Base-by-base conservation (phyloP, 2,113 vertebrate species). In the Sander lucioperca region DNA sequence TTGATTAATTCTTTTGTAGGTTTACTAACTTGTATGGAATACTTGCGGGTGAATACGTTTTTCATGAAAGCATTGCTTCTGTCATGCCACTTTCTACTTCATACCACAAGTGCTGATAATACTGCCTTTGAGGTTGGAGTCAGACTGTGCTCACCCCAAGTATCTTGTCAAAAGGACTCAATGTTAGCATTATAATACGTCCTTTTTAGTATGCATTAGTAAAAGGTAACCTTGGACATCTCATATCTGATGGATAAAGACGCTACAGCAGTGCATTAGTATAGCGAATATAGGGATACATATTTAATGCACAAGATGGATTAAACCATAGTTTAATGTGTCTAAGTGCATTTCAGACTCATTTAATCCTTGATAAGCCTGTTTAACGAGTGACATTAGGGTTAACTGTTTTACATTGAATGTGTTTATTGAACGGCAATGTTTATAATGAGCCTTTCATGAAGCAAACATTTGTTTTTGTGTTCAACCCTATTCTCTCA, bases 151-250 rank as follows among this genome's bases (percentile, higher is more conserved):
- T 15, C 36, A 63, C 47, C 53, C 74, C 50, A 48, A 56, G 27
- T 2, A 64, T 69, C 71, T 67, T 39, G n/a, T n/a, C n/a, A n/a
- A n/a, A n/a, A n/a, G n/a, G n/a, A n/a, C n/a, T n/a, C n/a, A 7
- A 0, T 56, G 33, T 45, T 54, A 39, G 12, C 21, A 68, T 72
- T 13, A 62, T 54, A 62, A 58, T 59, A 36, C 53, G 53, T 66
- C 54, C n/a, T 56, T 75, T 74, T 73, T 33, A 68, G 23, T 23
- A 56, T 71, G 13, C 57, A 59, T 51, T 61, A 47, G 18, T 19
- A 19, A 36, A 71, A 80, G 13, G 18, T 69, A 74, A 70, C 56
- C 70, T 76, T 87, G 77, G 79, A 74, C 16, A 74, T 23, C 2
- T 70, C 6, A 47, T 51, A 64, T 51, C 36, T 27, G 50, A 70